Base-by-base conservation (phyloP, 2,888 invertebrate species). In the Neoascia interrupta region DNA sequence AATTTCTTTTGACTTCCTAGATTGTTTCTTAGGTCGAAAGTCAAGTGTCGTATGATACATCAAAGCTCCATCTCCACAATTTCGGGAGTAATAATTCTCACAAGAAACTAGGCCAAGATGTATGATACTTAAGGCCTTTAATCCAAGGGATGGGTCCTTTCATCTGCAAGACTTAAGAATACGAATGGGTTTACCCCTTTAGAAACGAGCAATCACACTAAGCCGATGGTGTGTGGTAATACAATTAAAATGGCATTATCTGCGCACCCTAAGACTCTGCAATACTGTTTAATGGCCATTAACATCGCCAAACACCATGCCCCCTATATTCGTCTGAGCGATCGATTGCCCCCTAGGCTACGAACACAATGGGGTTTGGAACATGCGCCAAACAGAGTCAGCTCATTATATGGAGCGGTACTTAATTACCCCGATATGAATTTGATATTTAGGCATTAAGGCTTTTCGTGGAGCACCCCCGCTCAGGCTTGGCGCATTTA, bases 201-300 rank as follows among this genome's bases (percentile, higher is more conserved):
- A 28, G 41, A 41, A 63, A 41, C 31, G 28, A 37, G 56, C 47
- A 58, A 47, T 47, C 47, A 45, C 54, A 47, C 54, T 61, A 56
- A 68, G 61, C 60, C 61, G 47, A 54, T 56, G 53, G 61, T 19
- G 47, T 63, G 60, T 47, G 60, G 68, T 61, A 68, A 69, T 69
- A 56, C 53, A 76, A 76, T 64, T 76, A 69, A 58, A 64, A 70
- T 39, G 37, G 51, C 53, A 70, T 76, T 76, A 76, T 70, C 70
- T 64, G 31, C 51, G 51, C 28, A 51, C 43, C 53, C 69, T 6
- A 37, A 56, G 58, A 56, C 34, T 51, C 31, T 8, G 13, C 54
- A 49, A 75, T 69, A 56, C 49, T 28, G 49, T 19, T 63, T 58
- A 58, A 58, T 58, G 56, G 56, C 63, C 34, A 64, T 64, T 63